Percentiles rank a stretch among this genome's conserved stretches.
These are phyloP conservation scores for Luscinia megarhynchos DNA, from an alignment of 2,797 vertebrate genomes.

Conservation along the genomic window DNA sequence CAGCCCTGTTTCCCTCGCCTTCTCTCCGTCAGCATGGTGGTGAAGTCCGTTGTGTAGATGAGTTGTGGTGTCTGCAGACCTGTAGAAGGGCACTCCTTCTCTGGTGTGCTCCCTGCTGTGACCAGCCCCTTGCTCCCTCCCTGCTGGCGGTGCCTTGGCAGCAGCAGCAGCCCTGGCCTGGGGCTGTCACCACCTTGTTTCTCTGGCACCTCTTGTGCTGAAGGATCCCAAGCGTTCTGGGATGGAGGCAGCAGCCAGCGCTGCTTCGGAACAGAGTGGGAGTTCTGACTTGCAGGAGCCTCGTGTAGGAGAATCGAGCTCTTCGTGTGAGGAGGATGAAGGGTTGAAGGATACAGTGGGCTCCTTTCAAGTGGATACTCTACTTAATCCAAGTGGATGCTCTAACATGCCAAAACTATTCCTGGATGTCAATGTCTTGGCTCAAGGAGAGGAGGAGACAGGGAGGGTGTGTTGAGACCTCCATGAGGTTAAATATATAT, in stretches of 20 bases:
- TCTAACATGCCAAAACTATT: neutral
- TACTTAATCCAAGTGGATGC: neutral
- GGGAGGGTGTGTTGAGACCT: neutral
- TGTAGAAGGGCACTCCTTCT: slow-evolving; percentile 62
- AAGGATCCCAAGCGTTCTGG: neutral
- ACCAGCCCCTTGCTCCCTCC: slow-evolving; percentile 62
- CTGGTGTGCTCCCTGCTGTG: slow-evolving; percentile 67
- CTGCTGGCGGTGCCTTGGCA: neutral
- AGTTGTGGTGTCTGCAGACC: slow-evolving; percentile 87
- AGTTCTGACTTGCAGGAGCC: neutral
- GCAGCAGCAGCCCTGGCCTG: slow-evolving; percentile 12
- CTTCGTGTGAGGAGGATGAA: neutral
- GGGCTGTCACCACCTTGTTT: neutral
- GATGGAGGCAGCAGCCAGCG: neutral
- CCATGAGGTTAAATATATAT: neutral
- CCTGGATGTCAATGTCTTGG: neutral
- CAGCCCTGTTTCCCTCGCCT: slow-evolving; percentile 80
- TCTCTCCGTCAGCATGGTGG: slow-evolving; percentile 88
- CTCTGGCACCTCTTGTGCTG: neutral
- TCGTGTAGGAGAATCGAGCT: neutral
- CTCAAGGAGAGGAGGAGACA: neutral
- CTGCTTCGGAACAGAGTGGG: neutral
- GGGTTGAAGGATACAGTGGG: neutral
- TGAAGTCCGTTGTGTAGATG: slow-evolving; percentile 86
- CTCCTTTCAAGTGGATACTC: neutral